These are phyloP conservation scores for Anastatus disparis DNA, from an alignment of 1,140 invertebrate species.

Conservation along the genomic window DNA sequence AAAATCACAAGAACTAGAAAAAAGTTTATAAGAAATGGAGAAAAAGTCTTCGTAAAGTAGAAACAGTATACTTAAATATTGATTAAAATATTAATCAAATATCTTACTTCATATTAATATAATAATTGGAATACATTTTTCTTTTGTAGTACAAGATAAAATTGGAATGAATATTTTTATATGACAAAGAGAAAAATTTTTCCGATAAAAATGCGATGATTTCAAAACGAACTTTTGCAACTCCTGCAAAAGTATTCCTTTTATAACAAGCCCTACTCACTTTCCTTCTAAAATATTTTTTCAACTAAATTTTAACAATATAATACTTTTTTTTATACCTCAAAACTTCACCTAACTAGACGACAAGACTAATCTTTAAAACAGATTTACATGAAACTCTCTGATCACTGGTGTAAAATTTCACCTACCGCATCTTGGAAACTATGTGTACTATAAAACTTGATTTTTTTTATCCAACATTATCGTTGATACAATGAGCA, in stretches of 20 bases:
- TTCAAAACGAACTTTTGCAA: slow-evolving; percentile 9
- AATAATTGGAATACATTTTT: slow-evolving; percentile 25
- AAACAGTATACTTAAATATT: slow-evolving; percentile 27
- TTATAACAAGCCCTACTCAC: slow-evolving; percentile 19
- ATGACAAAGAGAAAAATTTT: slow-evolving; percentile 4
- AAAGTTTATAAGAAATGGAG: slow-evolving; percentile 20
- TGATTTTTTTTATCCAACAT: slow-evolving; percentile 27
- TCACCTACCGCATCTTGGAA: background rate
- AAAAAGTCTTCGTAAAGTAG: slow-evolving; percentile 22
- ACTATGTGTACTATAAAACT: slow-evolving; percentile 32
- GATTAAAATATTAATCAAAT: slow-evolving; percentile 20
- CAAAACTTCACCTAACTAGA: slow-evolving; percentile 23
- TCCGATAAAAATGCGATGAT: slow-evolving; percentile 17
- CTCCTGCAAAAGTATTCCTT: slow-evolving; percentile 6
- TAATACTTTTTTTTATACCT: slow-evolving; percentile 25
- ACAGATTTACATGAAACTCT: slow-evolving; percentile 31
- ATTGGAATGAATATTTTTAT: slow-evolving; percentile 24
- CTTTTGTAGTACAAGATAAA: background rate
- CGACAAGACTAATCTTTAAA: slow-evolving; percentile 26
- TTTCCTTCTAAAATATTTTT: slow-evolving; percentile 23
- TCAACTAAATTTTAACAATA: slow-evolving; percentile 29
- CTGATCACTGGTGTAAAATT: slow-evolving; percentile 39
- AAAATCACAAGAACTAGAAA: slow-evolving; percentile 12
- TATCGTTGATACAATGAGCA: slow-evolving; percentile 47
- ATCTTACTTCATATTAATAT: slow-evolving; percentile 18